phyloP scores from a whole-genome alignment of 2,113 vertebrate genomes.

The Glaucidium brasilianum region DNA sequence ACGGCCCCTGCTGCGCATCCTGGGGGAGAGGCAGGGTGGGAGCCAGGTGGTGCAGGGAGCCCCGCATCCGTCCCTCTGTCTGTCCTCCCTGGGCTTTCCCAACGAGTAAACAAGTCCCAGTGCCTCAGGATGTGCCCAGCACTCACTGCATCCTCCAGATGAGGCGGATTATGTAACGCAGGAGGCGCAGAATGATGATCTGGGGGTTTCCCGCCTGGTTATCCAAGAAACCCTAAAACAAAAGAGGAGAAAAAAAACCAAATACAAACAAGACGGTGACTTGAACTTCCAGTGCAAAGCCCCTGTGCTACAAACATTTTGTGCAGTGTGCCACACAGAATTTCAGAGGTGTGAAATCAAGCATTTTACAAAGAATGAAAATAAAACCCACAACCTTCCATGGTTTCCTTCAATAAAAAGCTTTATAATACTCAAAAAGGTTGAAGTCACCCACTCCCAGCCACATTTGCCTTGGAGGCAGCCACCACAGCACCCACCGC shows the following conservation, averaged over 20 bases:
- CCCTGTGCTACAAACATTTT: fast-evolving
- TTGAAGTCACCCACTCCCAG: background rate
- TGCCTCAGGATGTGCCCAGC: fast-evolving
- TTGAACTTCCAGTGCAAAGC: background rate
- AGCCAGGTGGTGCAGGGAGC: background rate
- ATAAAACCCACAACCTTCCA: background rate
- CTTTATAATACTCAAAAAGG: background rate
- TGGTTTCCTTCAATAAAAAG: background rate
- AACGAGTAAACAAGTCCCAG: background rate
- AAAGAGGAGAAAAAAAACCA: background rate
- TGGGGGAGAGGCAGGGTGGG: background rate
- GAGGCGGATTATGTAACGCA: constrained; percentile 73
- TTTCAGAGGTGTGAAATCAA: background rate
- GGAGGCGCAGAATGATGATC: constrained; percentile 70
- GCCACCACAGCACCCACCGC: background rate
- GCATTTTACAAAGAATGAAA: background rate
- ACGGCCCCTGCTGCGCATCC: background rate
- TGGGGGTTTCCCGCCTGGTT: constrained; percentile 58
- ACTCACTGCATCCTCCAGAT: constrained; percentile 76
- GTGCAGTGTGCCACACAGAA: background rate
- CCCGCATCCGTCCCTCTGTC: background rate
- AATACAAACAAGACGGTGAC: fast-evolving
- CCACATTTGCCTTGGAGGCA: fast-evolving
- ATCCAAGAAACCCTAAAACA: constrained; percentile 68
- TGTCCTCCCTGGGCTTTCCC: background rate